A percentile compares a stretch with the other conserved stretches of the same genome.
Conservation (phyloP, 2,888 invertebrate genomes). For the Glyphotaelius pellucidus region DNA sequence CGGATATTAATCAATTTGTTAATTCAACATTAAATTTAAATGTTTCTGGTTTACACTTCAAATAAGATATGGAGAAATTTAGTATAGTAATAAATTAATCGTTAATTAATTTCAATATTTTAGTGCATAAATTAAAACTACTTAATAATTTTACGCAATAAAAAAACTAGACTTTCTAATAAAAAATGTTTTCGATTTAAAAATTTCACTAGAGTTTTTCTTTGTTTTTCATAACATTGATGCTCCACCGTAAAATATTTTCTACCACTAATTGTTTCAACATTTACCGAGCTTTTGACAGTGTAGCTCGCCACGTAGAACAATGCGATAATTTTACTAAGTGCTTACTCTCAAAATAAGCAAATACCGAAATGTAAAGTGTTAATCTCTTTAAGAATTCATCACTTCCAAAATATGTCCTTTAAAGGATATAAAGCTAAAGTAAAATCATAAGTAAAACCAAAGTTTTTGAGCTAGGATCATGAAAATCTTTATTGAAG, state of each 20-base stretch:
- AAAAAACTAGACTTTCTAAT: too few relatives aligned
- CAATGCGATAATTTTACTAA: background rate
- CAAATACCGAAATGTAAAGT: background rate
- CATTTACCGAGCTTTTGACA: background rate
- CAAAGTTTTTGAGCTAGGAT: background rate
- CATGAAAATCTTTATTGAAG: background rate
- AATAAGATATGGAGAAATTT: too few relatives aligned
- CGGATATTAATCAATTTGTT: background rate
- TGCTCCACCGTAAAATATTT: background rate
- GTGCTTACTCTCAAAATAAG: background rate
- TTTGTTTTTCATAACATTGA: background rate
- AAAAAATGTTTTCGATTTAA: too few relatives aligned
- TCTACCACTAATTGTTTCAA: background rate
- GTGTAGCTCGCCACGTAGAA: background rate
- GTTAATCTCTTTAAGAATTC: background rate
- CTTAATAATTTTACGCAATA: too few relatives aligned
- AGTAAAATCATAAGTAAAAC: background rate
- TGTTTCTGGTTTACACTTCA: background rate
- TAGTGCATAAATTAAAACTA: too few relatives aligned
- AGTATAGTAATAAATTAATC: background rate
- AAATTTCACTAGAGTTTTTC: background rate
- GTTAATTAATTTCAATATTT: background rate
- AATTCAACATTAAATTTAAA: background rate
- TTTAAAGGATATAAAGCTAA: background rate
- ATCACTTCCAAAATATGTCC: background rate